Evolutionary conservation across 23 tunicate genomes (phyloP), one percentile per base, ranked within the genome.

Genomic region (Diplosoma virens): DNA sequence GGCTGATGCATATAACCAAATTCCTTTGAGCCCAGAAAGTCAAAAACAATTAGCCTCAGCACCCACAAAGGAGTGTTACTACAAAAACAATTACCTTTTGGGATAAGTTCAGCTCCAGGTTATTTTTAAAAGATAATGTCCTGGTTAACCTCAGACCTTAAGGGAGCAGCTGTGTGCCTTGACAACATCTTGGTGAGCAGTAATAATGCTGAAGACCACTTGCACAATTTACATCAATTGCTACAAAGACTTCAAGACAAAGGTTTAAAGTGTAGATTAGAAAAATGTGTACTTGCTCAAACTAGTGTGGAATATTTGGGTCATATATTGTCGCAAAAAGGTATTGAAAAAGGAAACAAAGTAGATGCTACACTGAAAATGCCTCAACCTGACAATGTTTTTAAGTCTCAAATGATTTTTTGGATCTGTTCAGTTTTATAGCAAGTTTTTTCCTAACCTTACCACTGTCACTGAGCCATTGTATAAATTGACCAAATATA

Each of bases 151-250:
- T 17, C 4, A 50, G 79, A 48, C 22, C 22, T 73, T 14, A 46
- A 23, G 52, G 66, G 66, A 5, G 65, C 52, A 4, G 33, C 79
- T 22, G 76, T 79, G 25, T 79, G 67, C 32, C 30, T 66, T 65
- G 84, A 79, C 32, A 66, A 79, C 32, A 47, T 79, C 18, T 66
- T 67, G 23, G 76, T 48, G 48, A 79, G 84, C n/a, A 76, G 76
- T 5, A 25, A 35, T 2, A 47, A 41, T 18, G 64, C 84, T 17
- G 47, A 50, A 66, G 80, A 63, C 30, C 72, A 66, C 50, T 33
- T 59, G 26, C 68, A 60, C 50, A 77, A 77, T 60, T 25, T 77
- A 23, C 81, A 58, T 35, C 52, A 35, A 36, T 22, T 58, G 34
- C 33, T 77, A 25, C 59, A 50, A 45, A 17, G 63, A 27, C 29